Evolutionary conservation across 1,140 invertebrate species (phyloP).

Genomic region (Venturia canescens): DNA sequence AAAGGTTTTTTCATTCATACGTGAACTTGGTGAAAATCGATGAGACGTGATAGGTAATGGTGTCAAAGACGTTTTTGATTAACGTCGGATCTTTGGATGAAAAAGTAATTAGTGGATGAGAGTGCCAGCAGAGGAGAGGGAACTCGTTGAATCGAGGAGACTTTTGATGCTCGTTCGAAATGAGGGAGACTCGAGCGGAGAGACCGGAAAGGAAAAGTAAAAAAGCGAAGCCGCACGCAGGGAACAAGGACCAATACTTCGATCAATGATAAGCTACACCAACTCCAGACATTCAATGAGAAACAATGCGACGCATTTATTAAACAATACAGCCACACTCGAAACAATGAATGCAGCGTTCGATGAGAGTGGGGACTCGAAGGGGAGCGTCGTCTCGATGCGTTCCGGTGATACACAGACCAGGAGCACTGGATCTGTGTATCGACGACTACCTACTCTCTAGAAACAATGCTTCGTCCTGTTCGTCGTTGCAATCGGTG

Average conservation of each 20-base stretch:
- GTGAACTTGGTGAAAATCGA: too few relatives aligned
- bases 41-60: too few relatives aligned
- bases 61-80: neutral
- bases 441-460: neutral
- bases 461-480: slow-evolving; percentile 31
- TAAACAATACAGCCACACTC: slow-evolving; percentile 50
- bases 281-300: neutral
- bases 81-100: neutral
- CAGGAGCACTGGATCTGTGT: neutral
- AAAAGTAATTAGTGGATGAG: slow-evolving; percentile 4
- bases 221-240: neutral
- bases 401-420: slow-evolving; percentile 27
- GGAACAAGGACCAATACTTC: slow-evolving; percentile 18
- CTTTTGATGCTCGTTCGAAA: neutral
- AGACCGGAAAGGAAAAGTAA: neutral
- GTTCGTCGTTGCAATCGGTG: slow-evolving; percentile 5
- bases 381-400: slow-evolving; percentile 33
- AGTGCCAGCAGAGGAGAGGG: neutral
- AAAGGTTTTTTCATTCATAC: too few relatives aligned
- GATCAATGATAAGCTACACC: slow-evolving; percentile 33
- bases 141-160: neutral
- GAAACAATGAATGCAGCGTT: slow-evolving; percentile 46
- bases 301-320: slow-evolving; percentile 51
- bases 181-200: neutral
- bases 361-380: neutral